Base-by-base conservation (phyloP, 2,113 vertebrate species). In the Tonatia bakeri region DNA sequence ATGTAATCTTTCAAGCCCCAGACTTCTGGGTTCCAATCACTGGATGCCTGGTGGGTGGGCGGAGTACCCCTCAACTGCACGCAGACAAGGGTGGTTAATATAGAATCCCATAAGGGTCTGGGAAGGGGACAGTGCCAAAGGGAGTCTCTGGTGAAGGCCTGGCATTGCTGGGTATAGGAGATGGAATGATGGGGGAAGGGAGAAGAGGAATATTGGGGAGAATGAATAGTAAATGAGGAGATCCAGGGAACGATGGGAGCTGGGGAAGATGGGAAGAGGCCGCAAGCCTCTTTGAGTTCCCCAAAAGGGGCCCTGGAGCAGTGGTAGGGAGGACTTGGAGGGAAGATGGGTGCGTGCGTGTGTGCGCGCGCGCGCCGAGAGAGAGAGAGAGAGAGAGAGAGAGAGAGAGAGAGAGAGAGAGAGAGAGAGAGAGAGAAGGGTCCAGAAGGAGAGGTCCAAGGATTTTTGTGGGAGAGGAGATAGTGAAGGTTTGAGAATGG, bases 1-100 rank as follows among this genome's bases (percentile, higher is more conserved):
- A 33, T 99, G 77, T 90, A 90, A 86, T 85, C 40, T 38, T 89
- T 95, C 22, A 80, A 94, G 38, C 38, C n/a, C 31, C 33, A 64
- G 31, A 40, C 16, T 33, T 65, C 75, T 64, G 38, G 33, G 43
- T n/a, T 50, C 38, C 38, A 69, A 14, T 56, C 28, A 9, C 50
- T 94, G 89, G 72, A 54, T 36, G 5, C n/a, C 31, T 52, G 31
- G 31, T n/a, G 17, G 6, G 40, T 36, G 26, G 8, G 69, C 40
- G 8, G 0, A 61, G 38, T 31, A n/a, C 11, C 59, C 69, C 82
- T 84, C 28, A 84, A 31, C 26, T 61, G 73, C 45, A 31, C 12
- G 43, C 40, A 26, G 47, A 24, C 16, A n/a, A 43, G 19, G 26
- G 17, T 54, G 69, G 76, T 20, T 7, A 36, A 9, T 28, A 43